Base-by-base conservation (phyloP, 2,797 vertebrate species). In the Tachyglossus aculeatus region DNA sequence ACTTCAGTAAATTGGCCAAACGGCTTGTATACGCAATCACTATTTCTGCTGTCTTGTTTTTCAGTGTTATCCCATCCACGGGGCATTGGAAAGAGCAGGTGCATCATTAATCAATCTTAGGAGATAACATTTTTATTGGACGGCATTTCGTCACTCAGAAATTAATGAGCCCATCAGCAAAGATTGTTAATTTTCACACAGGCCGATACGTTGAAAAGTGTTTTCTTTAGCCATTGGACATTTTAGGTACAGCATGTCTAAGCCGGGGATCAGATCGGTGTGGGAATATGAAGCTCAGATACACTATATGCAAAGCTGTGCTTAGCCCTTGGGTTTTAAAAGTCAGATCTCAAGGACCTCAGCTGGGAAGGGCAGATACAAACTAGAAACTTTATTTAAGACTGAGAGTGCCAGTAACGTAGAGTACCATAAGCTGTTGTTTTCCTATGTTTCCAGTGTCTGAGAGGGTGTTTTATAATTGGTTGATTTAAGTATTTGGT, bases 11-110 rank as follows among this genome's bases (percentile, higher is more conserved):
- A 55, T 18, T 27, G 25, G 15, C 50, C 62, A 21, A 18, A 52
- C 66, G 3, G 1, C 39, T 51, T 27, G 15, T 22, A 24, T 52
- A 18, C 29, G 19, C 51, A 19, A 58, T 41, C 38, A 33, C 21
- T 8, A 31, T 15, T 8, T 16, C 41, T 0, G 29, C 29, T 61
- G 31, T 51, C 18, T 6, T 45, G 2, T 15, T 70, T 61, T 66
- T 57, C n/a, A 33, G 18, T 55, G 78, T 65, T 51, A 29, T 52
- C 18, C 50, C 7, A 6, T 27, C n/a, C 61, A 65, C 70, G 61
- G 70, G 66, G 25, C 39, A 33, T 41, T 37, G 50, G 29, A 33
- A 65, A 41, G 45, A 52, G 2, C 11, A 51, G 34, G 11, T 36
- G 24, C 29, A 27, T 51, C 33, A 9, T 40, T 61, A 60, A 36